Base-by-base conservation (phyloP, 2,113 vertebrate species). In the Oxygymnocypris stewartii region DNA sequence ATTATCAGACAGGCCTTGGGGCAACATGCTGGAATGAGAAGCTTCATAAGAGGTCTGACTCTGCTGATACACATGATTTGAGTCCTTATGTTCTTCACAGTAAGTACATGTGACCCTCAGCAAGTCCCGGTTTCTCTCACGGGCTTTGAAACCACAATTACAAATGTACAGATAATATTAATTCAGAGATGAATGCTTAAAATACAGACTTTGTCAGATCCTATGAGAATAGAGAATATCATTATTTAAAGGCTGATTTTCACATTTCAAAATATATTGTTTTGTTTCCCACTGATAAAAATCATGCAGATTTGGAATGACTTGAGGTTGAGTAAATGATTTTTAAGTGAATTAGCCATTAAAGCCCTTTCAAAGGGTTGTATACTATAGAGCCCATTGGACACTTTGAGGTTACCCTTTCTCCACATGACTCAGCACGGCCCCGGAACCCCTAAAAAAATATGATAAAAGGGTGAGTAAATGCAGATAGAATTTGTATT, bases 31-130 rank as follows among this genome's bases (percentile, higher is more conserved):
- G 63, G 25, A 69, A 69, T 51, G 16, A 69, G 42, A 69, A 35
- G 63, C 80, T 69, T 69, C 63, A 69, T 67, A 82, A 67, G 63
- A 82, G 54, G 10, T 49, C 40, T 47, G 42, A 81, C 54, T 81
- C 37, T 63, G 79, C 79, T 81, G 35, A 69, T 67, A 67, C 40
- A 44, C 79, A 82, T 82, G 57, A 65, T 82, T 67, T 82, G 59
- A 67, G 40, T 67, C 42, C 25, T 82, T 82, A 49, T 47, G 80
- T 67, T 65, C 42, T 49, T 69, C 42, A 82, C 42, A 69, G 42
- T 69, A 69, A 69, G 44, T 23, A 35, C 40, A 67, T 51, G 42
- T 69, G 42, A 82, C 63, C 44, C 59, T 82, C 28, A 35, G 18
- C 42, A 82, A 35, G 42, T 51, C 16, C 80, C 51, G 42, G 42